phyloP scores from a whole-genome alignment of 2,113 vertebrate species.

The Sinocyclocheilus maitianheensis region DNA sequence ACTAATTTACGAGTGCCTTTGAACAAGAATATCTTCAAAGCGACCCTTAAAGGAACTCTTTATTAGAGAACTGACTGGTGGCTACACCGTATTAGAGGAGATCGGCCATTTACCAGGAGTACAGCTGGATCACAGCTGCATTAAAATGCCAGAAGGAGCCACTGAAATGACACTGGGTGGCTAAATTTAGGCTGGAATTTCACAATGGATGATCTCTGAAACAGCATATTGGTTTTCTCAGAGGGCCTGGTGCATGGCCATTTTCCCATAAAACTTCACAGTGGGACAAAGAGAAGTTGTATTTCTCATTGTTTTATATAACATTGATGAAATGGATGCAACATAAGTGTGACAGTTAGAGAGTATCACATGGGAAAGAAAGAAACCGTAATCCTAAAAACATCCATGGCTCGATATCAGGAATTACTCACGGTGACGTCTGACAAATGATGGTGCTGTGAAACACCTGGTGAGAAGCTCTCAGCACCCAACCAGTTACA shows the following conservation, averaged over 20 bases:
- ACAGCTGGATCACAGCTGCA: constrained; percentile 65
- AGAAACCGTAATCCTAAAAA: constrained; percentile 45
- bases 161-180: constrained; percentile 59
- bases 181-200: constrained; percentile 76
- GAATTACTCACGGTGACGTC: constrained; percentile 35
- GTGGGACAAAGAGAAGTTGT: constrained; percentile 17
- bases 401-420: constrained; percentile 43
- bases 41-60: constrained; percentile 71
- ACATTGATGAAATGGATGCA: background rate
- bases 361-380: constrained; percentile 47
- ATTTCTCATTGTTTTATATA: background rate
- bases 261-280: constrained; percentile 72
- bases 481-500: constrained; percentile 60
- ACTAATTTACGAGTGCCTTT: constrained; percentile 63
- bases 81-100: constrained; percentile 65
- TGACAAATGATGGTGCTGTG: constrained; percentile 43
- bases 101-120: constrained; percentile 64
- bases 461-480: constrained; percentile 54
- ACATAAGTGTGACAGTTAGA: background rate
- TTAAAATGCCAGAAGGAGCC: constrained; percentile 63
- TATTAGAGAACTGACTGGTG: constrained; percentile 54
- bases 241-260: constrained; percentile 59
- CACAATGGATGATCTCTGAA: constrained; percentile 66
- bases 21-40: constrained; percentile 60
- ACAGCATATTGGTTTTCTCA: constrained; percentile 69